Percentiles rank a stretch among this genome's conserved stretches.
Conservation (phyloP, 2,113 vertebrate genomes). For the Misgurnus anguillicaudatus region DNA sequence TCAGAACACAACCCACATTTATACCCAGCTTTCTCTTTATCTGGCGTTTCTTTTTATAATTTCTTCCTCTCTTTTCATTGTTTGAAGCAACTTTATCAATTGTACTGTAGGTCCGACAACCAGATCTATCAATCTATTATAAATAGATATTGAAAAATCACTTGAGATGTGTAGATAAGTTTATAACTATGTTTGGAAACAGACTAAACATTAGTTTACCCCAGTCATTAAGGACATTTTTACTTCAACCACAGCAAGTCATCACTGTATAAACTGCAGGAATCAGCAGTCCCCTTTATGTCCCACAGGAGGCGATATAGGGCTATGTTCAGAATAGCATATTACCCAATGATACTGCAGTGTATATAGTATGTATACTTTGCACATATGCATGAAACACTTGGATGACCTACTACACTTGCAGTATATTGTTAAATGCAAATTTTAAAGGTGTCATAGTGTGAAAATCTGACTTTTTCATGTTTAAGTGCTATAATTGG, state of each 20-base stretch:
- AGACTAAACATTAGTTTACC: background rate
- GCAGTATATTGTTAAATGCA: too few relatives aligned
- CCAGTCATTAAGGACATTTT: background rate
- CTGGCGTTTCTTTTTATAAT: background rate
- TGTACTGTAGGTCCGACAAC: too few relatives aligned
- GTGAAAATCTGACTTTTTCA: too few relatives aligned
- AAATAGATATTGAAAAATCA: background rate
- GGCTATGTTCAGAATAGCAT: background rate
- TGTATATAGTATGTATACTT: background rate
- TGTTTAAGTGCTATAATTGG: too few relatives aligned
- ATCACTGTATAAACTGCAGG: background rate
- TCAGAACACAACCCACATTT: background rate
- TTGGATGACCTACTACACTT: background rate
- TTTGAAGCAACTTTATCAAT: too few relatives aligned
- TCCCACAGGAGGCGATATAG: conserved; percentile 39
- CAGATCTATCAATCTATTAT: background rate
- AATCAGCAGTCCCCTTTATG: background rate
- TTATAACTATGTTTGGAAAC: background rate
- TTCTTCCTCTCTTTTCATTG: too few relatives aligned
- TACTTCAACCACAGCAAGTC: background rate
- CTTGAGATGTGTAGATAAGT: background rate
- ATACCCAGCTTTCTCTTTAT: background rate
- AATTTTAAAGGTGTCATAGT: too few relatives aligned
- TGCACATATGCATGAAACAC: background rate
- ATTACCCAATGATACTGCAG: background rate